Percentiles rank a stretch among this genome's conserved stretches.
Evolutionary conservation across 2,888 invertebrate species (phyloP).

Genomic region (Drosophila mayaguana): DNA sequence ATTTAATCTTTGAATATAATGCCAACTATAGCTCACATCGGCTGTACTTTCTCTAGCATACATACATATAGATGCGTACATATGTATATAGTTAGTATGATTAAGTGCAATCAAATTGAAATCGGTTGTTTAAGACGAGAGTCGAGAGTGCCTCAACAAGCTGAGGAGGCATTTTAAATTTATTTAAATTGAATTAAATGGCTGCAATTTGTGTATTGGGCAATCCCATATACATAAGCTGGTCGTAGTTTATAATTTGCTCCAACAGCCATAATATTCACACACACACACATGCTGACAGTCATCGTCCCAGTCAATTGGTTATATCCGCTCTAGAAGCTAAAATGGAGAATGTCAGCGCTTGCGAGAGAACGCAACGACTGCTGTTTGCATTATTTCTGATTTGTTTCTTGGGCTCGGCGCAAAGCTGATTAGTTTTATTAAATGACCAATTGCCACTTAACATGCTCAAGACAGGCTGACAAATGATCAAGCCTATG

Average conservation of each 20-base stretch:
- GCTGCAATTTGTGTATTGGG: slow-evolving; percentile 74
- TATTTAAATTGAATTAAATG: slow-evolving; percentile 81
- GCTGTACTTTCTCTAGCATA: not conserved
- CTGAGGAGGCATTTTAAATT: slow-evolving; percentile 75
- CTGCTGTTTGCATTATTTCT: slow-evolving; percentile 13
- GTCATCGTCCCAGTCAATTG: slow-evolving; percentile 76
- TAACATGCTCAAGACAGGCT: slow-evolving; percentile 39
- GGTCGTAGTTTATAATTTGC: slow-evolving; percentile 37
- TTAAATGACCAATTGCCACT: slow-evolving; percentile 80
- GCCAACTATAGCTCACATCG: not conserved
- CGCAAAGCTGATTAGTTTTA: slow-evolving; percentile 69
- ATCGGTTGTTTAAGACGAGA: slow-evolving; percentile 51
- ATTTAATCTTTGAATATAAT: not conserved
- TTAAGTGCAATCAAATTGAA: slow-evolving; percentile 60
- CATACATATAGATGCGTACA: not conserved
- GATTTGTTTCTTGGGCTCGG: slow-evolving; percentile 55
- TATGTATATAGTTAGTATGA: slow-evolving; percentile 21
- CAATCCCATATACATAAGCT: slow-evolving; percentile 50
- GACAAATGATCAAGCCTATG: slow-evolving; percentile 36
- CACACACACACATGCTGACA: slow-evolving; percentile 30
- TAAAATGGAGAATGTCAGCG: slow-evolving; percentile 80
- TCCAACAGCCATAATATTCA: slow-evolving; percentile 32
- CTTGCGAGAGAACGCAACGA: slow-evolving; percentile 20
- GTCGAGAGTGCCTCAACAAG: slow-evolving; percentile 57
- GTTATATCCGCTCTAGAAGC: slow-evolving; percentile 79